phyloP scores from a whole-genome alignment of 1,140 invertebrate genomes.

The Adoxophyes honmai region DNA sequence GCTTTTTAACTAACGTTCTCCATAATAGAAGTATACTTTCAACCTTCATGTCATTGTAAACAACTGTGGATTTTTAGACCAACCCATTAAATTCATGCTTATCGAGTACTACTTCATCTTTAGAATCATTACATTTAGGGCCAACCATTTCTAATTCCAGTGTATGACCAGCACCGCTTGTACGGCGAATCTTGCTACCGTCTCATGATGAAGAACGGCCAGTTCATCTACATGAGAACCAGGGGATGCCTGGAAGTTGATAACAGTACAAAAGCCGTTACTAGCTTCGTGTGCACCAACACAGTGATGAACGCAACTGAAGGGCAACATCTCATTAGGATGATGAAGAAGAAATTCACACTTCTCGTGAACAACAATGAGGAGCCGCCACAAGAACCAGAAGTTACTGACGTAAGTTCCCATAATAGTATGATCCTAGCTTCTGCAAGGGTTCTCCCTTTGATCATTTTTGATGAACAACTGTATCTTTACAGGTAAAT shows the following conservation, averaged over 20 bases:
- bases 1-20: too few species aligned
- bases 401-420: slow-evolving; percentile 48
- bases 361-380: slow-evolving; percentile 67
- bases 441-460: too few species aligned
- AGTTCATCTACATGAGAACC: slow-evolving; percentile 89
- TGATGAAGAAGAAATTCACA: slow-evolving; percentile 86
- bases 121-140: too few species aligned
- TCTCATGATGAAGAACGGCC: slow-evolving; percentile 85
- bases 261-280: slow-evolving; percentile 82
- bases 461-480: background rate
- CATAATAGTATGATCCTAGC: background rate
- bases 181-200: slow-evolving; percentile 90
- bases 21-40: too few species aligned
- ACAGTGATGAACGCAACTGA: slow-evolving; percentile 86
- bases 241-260: slow-evolving; percentile 88
- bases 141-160: slow-evolving; percentile 71
- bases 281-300: slow-evolving; percentile 91
- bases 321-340: slow-evolving; percentile 80
- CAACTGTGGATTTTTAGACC: too few species aligned
- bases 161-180: slow-evolving; percentile 87
- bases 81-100: background rate
- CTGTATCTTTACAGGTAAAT: slow-evolving; percentile 25
- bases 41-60: too few species aligned
- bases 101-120: slow-evolving; percentile 22
- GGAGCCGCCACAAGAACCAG: slow-evolving; percentile 52